Evolutionary conservation across 2,888 invertebrate species (phyloP).

Genomic region (Lithophane semibrunnea): DNA sequence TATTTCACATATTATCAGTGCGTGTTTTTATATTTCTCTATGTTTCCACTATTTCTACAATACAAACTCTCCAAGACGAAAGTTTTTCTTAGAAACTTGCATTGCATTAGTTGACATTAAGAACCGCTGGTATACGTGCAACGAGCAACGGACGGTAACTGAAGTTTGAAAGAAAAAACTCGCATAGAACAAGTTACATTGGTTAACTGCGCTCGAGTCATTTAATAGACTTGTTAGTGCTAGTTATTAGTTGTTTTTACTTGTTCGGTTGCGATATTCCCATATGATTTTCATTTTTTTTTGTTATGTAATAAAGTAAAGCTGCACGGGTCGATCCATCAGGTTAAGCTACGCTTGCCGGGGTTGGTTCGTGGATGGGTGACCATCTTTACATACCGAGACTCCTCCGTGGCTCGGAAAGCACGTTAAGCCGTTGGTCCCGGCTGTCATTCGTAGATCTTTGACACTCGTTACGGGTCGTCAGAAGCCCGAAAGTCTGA

Average conservation of each 20-base stretch:
- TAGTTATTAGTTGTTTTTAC: conserved; percentile 70
- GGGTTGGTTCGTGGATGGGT: too few relatives aligned
- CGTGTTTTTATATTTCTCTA: background rate
- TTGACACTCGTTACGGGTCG: too few relatives aligned
- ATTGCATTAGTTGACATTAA: conserved; percentile 37
- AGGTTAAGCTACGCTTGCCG: too few relatives aligned
- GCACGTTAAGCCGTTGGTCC: too few relatives aligned
- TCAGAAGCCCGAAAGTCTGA: too few relatives aligned
- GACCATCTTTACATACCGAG: too few relatives aligned
- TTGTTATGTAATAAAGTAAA: background rate
- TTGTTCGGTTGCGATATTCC: conserved; percentile 59
- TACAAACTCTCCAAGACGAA: conserved; percentile 4
- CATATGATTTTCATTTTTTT: background rate
- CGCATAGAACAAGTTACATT: conserved; percentile 41
- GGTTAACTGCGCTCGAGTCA: conserved; percentile 73
- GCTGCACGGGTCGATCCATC: too few relatives aligned
- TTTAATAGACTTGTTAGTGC: conserved; percentile 75
- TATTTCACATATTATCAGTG: background rate
- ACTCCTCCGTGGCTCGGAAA: too few relatives aligned
- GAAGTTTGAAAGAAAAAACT: conserved; percentile 57
- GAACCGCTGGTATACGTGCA: conserved; percentile 13
- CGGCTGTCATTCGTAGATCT: too few relatives aligned
- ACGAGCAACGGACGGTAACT: conserved; percentile 25
- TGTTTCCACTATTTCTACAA: background rate
- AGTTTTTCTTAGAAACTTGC: conserved; percentile 28